Base-by-base conservation (phyloP, 2,113 vertebrate genomes). In the Gallinago jamesoni region DNA sequence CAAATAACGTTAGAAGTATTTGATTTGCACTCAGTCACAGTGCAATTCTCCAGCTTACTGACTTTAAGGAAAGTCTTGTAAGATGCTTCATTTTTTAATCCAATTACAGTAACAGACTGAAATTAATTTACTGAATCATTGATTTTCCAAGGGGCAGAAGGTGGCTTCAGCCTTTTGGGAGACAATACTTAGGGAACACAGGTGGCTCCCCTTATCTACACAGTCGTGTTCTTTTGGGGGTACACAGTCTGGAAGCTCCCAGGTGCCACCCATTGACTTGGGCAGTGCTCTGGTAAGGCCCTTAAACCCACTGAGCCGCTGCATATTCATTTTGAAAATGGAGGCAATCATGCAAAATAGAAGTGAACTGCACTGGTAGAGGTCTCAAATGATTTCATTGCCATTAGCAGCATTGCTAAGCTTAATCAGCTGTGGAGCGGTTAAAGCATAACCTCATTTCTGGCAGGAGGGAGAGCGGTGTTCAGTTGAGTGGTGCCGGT, bases 61-160 rank as follows among this genome's bases (percentile, higher is more conserved):
- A n/a, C 70, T 96, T 95, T 62, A 88, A 63, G 37, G 68, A 93
- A 96, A 87, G 37, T 59, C 73, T 95, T 92, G 60, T 17, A 96
- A 94, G 85, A 57, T 87, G 62, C 60, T 90, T 14, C 31, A 43
- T 69, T 55, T 66, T 31, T 62, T 68, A 90, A 97, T 93, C 91
- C 56, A 94, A 87, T 97, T 93, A 96, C n/a, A 90, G 37, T 48
- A 94, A 74, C 77, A 95, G 48, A 62, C 77, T 93, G 55, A 96
- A 96, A 97, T 96, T 97, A 89, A 96, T 97, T 97, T 97, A 96
- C 91, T 95, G 67, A 96, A 76, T 84, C 74, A 94, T 62, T 97
- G 91, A 96, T 96, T 97, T 96, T 97, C 93, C 91, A 85, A 95
- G 76, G 87, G 80, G 76, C 82, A 95, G 67, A 88, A 93, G 82